A percentile compares a stretch with the other conserved stretches of the same genome.
Evolutionary conservation across 2,888 invertebrate genomes (phyloP).

Genomic region (Athalia cordata): DNA sequence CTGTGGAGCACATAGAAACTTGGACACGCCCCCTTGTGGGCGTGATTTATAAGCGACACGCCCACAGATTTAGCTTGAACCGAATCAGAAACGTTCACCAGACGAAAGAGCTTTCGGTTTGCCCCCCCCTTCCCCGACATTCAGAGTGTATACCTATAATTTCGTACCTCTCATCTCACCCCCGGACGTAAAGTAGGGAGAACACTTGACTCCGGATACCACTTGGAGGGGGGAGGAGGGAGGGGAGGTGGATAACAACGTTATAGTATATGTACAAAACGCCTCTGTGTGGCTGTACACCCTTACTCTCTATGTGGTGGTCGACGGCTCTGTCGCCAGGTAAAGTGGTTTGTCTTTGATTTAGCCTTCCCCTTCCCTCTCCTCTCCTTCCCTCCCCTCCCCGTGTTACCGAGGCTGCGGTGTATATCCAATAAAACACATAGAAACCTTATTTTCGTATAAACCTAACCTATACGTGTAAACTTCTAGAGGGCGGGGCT

Average conservation of each 20-base stretch:
- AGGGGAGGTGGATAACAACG: constrained; percentile 30
- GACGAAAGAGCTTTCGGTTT: neutral
- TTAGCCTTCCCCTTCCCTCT: constrained; percentile 63
- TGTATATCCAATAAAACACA: too few species aligned
- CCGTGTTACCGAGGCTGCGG: too few species aligned
- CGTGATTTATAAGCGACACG: neutral
- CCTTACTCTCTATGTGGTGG: constrained; percentile 27
- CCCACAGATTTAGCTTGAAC: constrained; percentile 34
- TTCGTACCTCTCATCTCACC: too few species aligned
- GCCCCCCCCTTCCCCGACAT: constrained; percentile 21
- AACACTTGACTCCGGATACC: constrained; percentile 34
- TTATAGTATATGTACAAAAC: constrained; percentile 1
- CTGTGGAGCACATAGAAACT: constrained; percentile 12
- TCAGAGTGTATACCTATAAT: neutral
- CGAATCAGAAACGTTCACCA: constrained; percentile 15
- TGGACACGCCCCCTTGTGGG: constrained; percentile 22
- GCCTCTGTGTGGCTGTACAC: constrained; percentile 26
- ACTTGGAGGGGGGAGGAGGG: neutral
- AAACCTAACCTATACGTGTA: constrained; percentile 52
- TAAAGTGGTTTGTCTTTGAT: constrained; percentile 73
- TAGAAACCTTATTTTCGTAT: too few species aligned
- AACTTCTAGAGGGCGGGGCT: too few species aligned
- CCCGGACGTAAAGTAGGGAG: neutral
- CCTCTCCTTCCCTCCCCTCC: too few species aligned
- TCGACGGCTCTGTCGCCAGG: constrained; percentile 52